Evolutionary conservation across 2,888 invertebrate genomes (phyloP), one percentile per base, ranked within the genome.

Genomic region (Yponomeuta sedellus): DNA sequence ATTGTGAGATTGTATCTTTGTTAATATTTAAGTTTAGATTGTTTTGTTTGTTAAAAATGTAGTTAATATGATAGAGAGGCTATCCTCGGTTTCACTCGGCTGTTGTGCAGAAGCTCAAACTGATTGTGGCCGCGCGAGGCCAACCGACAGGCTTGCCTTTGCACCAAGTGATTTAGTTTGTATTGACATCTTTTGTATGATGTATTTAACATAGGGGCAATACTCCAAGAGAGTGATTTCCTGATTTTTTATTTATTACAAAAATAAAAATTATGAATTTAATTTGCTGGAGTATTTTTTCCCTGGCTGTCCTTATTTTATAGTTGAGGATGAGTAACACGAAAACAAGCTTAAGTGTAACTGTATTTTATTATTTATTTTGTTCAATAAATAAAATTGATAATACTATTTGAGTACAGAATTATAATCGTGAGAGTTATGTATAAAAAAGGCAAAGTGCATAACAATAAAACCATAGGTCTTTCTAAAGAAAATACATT

Each of bases 101-200:
- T 85, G 85, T 83, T 81, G 25, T 39, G 22, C 59, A 62, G 78
- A 77, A 77, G 79, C 80, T 78, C 78, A 77, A 80, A 76, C 77
- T 78, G 79, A 74, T 71, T 74, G 74, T 66, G 71, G 73, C 71
- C 67, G 66, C 69, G 71, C 70, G 64, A 11, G 58, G 12, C 20
- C 63, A 79, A 86, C 85, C 88, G 86, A 84, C 85, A 86, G 89
- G 88, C 90, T 91, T 90, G 90, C 91, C 91, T 88, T 90, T 87
- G 90, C 91, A 91, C 90, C 89, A 91, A 91, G 91, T 91, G 91
- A 91, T 90, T 91, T 90, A 90, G 90, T 91, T 90, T 85, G 85
- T 90, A 90, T 86, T 82, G 83, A 87, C 89, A 89, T 90, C 90
- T 90, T 90, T 90, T 91, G 90, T 91, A 91, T 88, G 89, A 88